Base-by-base conservation (phyloP, 1,140 invertebrate species). In the Nilaparvata lugens region DNA sequence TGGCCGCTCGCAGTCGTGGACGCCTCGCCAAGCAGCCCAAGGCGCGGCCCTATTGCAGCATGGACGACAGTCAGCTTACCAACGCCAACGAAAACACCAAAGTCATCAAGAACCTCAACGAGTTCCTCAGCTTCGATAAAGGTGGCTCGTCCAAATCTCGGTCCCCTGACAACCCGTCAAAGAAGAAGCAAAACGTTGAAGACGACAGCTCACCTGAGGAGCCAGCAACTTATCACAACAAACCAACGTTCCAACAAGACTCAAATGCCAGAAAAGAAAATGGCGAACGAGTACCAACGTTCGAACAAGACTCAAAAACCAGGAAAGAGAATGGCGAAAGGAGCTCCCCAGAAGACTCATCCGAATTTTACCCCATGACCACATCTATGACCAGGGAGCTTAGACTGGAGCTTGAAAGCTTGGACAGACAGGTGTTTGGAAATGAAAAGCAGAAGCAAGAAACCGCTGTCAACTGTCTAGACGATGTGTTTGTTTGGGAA, bases 341-440 rank as follows among this genome's bases (percentile, higher is more conserved):
- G 31, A 81, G 78, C 60, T 86, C 86, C 61, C 86, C 86, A 0
- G 88, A 92, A 67, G 88, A 90, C 74, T 83, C 83, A 0, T 75
- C 79, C 38, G 88, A 91, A 68, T 92, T 90, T 73, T 87, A 86
- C 70, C 89, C 89, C 9, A 88, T 92, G 84, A 90, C 87, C 2
- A 91, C 87, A 1, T 88, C 88, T 1, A 87, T 91, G 73, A 91
- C 88, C 1, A 64, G 87, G 67, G 89, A 91, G 72, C 74, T 91
- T 65, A 79, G 85, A 68, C 74, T 91, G 48, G 88, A 91, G 73
- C 69, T 90, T 23, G 89, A 91, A 69, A 89, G 87, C 70, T 75
- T 92, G 61, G 87, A 91, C 73, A 76, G 88, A 18, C 87, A 89
- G 74, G 83, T 89, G 1, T 86, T 87, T 68, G 83, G 84, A 3